A percentile compares a stretch with the other conserved stretches of the same genome.
These are phyloP conservation scores for Hyposmocoma kahamanoa DNA, from an alignment of 1,140 invertebrate genomes.

Conservation along the genomic window DNA sequence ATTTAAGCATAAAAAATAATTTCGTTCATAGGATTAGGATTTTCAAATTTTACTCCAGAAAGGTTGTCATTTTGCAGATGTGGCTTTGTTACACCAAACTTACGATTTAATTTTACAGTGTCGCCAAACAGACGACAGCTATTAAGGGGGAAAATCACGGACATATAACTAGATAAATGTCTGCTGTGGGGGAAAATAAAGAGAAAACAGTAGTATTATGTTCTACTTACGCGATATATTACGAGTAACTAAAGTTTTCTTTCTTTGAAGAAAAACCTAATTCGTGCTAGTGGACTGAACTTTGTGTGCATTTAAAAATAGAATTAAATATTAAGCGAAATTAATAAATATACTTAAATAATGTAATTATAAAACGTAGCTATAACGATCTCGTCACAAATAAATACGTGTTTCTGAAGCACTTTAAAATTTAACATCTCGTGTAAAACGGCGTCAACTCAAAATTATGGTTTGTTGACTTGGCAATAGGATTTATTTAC, in stretches of 20 bases:
- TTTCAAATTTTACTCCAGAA: too few species aligned
- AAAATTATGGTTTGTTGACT: neutral
- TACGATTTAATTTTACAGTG: too few species aligned
- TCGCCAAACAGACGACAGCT: too few species aligned
- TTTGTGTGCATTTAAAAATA: constrained; percentile 2
- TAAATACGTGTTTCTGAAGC: neutral
- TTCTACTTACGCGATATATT: neutral
- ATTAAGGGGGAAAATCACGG: neutral
- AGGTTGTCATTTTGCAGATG: too few species aligned
- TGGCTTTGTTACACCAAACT: too few species aligned
- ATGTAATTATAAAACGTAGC: too few species aligned
- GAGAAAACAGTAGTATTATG: neutral
- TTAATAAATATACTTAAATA: neutral
- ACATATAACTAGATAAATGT: neutral
- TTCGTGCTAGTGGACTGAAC: neutral
- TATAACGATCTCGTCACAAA: neutral
- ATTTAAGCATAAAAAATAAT: too few species aligned
- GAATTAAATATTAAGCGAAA: neutral
- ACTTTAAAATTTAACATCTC: constrained; percentile 1
- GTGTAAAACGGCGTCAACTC: neutral
- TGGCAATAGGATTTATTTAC: too few species aligned
- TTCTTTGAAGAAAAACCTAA: neutral
- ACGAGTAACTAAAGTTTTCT: neutral
- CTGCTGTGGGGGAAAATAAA: neutral
- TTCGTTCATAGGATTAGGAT: too few species aligned